A percentile compares a stretch with the other conserved stretches of the same genome.
Evolutionary conservation across 2,888 invertebrate genomes (phyloP).

Genomic region (Meliscaeva auricollis): DNA sequence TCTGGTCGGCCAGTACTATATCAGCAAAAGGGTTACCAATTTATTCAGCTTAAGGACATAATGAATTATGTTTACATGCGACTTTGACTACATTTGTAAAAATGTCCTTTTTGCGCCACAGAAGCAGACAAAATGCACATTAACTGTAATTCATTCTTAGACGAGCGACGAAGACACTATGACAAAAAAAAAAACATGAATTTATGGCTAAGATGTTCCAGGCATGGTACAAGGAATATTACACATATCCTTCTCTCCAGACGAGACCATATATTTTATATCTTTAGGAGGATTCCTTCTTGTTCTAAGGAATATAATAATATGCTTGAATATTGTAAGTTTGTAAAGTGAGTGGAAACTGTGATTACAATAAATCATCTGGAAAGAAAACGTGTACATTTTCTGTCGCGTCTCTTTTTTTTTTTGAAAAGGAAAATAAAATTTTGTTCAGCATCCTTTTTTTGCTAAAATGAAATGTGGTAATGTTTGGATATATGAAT

Average conservation of each 20-base stretch:
- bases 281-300: constrained; percentile 6
- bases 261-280: constrained; percentile 24
- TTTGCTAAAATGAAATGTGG: constrained; percentile 50
- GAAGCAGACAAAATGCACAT: constrained; percentile 58
- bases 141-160: constrained; percentile 49
- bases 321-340: constrained; percentile 49
- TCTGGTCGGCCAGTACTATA: constrained; percentile 8
- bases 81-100: constrained; percentile 50
- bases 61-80: constrained; percentile 60
- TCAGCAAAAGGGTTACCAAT: constrained; percentile 13
- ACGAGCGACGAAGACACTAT: neutral
- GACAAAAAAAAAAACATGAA: constrained; percentile 23
- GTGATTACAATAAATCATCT: constrained; percentile 73
- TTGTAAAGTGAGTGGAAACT: constrained; percentile 69
- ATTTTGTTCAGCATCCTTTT: neutral
- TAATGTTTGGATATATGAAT: constrained; percentile 31
- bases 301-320: neutral
- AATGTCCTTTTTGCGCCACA: constrained; percentile 34
- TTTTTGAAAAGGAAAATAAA: neutral
- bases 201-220: constrained; percentile 40
- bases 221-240: constrained; percentile 39
- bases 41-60: constrained; percentile 45
- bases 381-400: constrained; percentile 59
- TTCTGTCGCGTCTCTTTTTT: constrained; percentile 49
- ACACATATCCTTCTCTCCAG: constrained; percentile 35